These are phyloP conservation scores for Motacilla tschutschensis DNA, from an alignment of 2,113 vertebrate species.

Conservation along the genomic window DNA sequence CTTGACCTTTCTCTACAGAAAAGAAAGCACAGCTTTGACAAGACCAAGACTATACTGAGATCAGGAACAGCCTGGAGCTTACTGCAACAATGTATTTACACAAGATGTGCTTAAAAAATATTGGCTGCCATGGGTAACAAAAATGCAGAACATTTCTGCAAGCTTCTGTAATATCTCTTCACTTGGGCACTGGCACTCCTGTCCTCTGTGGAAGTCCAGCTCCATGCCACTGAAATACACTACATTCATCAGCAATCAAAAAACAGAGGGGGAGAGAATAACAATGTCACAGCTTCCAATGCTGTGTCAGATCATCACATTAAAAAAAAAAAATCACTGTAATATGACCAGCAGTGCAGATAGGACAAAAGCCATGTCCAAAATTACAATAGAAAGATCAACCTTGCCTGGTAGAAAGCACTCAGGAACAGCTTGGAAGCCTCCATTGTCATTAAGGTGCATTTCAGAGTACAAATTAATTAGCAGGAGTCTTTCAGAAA, in stretches of 20 bases:
- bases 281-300: neutral
- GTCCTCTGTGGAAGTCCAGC: neutral
- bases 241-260: neutral
- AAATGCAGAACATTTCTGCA: neutral
- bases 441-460: neutral
- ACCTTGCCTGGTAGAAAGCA: neutral
- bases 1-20: neutral
- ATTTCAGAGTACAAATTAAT: conserved; percentile 27
- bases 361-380: neutral
- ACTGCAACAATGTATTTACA: neutral
- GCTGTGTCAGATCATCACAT: neutral
- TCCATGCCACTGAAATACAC: neutral
- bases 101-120: neutral
- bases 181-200: neutral
- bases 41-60: neutral
- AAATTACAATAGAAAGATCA: neutral
- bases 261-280: neutral
- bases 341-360: neutral
- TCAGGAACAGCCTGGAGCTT: neutral
- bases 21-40: neutral
- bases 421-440: neutral
- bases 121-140: neutral
- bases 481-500: conserved; percentile 12
- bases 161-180: neutral
- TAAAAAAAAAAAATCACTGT: neutral